Base-by-base conservation (phyloP, 2,888 invertebrate genomes). In the Trilocha varians region DNA sequence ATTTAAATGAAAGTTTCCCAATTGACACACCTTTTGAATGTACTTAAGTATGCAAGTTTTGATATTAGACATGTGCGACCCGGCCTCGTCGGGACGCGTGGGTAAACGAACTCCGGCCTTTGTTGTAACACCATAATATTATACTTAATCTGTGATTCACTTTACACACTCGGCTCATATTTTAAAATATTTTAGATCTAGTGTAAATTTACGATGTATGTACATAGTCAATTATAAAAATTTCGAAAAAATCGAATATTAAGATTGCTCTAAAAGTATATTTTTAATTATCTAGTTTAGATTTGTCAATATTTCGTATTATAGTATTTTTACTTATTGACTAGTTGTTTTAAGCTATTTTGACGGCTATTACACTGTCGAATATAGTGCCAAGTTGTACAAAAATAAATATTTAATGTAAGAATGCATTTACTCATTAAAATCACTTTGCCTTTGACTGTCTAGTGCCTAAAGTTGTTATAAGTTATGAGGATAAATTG, bases 111-210 rank as follows among this genome's bases (percentile, higher is more conserved):
- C 55, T 50, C 66, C 62, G 70, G 77, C 78, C 76, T 79, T 73
- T 66, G 62, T 63, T 62, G 62, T 59, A 55, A 53, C 72, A 78
- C 72, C n/a, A n/a, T n/a, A 78, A 74, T 74, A 76, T 71, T 65
- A 25, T 70, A 71, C 68, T 72, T 70, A 67, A 73, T 70, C 79
- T 82, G 82, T 80, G 80, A 80, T 80, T 78, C 70, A 73, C 69
- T 78, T 71, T 79, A 78, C 70, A 78, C 76, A 78, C 70, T 75
- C 74, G 68, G 68, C 71, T 71, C 66, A 66, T 70, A 65, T 62
- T 62, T 59, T 64, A 55, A 59, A 57, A 44, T 57, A 50, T 59
- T 50, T 50, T 56, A 55, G 58, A 51, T 51, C 48, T 54, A 48
- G 53, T 54, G 43, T 52, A 54, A 46, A 45, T 48, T 56, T 64